A percentile compares a stretch with the other conserved stretches of the same genome.
Conservation (phyloP, 1,140 invertebrate species). For the Tetragonula clypearis region DNA sequence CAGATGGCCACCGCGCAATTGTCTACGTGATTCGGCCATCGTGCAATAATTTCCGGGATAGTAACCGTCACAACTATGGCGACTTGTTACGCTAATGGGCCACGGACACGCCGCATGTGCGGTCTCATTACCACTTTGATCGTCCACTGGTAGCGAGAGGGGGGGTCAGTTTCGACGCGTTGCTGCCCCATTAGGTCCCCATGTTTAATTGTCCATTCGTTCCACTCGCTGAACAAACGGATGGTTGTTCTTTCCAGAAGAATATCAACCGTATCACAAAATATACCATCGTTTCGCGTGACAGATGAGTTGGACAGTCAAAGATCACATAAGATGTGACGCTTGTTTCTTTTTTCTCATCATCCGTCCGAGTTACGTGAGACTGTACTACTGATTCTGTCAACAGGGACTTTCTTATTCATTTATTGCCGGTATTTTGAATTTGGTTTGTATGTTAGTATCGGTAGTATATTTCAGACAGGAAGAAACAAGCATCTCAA, state of each 20-base stretch:
- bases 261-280: background rate
- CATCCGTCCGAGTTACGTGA: background rate
- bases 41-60: constrained; percentile 40
- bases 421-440: too few species aligned
- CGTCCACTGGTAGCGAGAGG: background rate
- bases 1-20: background rate
- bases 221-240: background rate
- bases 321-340: background rate
- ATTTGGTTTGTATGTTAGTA: too few species aligned
- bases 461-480: too few species aligned
- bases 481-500: too few species aligned
- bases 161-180: constrained; percentile 17
- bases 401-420: too few species aligned
- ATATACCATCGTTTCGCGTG: background rate
- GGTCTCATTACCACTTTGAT: constrained; percentile 47
- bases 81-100: constrained; percentile 48
- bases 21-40: constrained; percentile 31
- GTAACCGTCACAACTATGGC: constrained; percentile 47
- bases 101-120: constrained; percentile 17
- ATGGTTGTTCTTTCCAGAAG: background rate
- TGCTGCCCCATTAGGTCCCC: constrained; percentile 6
- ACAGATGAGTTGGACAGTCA: background rate
- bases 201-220: background rate
- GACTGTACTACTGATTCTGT: background rate
- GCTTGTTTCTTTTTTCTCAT: background rate